Percentiles rank a stretch among this genome's conserved stretches.
These are phyloP conservation scores for Indri indri DNA, from an alignment of 2,113 vertebrate genomes.

Conservation along the genomic window DNA sequence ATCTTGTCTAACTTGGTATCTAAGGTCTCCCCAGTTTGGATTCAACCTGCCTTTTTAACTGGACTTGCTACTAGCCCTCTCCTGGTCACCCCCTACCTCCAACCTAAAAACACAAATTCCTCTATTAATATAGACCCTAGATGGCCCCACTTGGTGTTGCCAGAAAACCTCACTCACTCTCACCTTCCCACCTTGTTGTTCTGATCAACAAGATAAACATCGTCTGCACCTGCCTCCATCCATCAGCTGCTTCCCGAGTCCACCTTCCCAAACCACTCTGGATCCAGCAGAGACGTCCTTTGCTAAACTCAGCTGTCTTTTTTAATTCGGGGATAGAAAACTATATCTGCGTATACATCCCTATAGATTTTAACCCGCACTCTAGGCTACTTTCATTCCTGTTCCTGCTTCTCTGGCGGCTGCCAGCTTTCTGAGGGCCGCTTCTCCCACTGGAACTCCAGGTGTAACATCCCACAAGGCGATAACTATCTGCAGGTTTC, in stretches of 20 bases:
- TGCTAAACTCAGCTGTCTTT: not conserved
- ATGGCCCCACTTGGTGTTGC: not conserved
- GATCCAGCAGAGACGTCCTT: not conserved
- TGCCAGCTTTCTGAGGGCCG: not conserved
- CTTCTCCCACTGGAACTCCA: not conserved
- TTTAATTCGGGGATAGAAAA: not conserved
- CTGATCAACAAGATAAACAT: not conserved
- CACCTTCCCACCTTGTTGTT: not conserved
- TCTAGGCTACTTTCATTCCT: not conserved
- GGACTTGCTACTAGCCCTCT: not conserved
- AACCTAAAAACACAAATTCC: not conserved
- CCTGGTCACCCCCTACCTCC: not conserved
- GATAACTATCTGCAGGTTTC: not conserved
- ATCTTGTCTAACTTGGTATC: not conserved
- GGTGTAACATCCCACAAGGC: not conserved
- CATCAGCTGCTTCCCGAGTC: not conserved
- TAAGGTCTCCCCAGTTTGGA: not conserved
- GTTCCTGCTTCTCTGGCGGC: not conserved
- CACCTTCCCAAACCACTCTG: not conserved
- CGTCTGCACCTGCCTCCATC: not conserved
- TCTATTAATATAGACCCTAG: not conserved
- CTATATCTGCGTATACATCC: not conserved
- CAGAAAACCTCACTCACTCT: not conserved
- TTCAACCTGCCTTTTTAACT: not conserved
- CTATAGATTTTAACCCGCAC: not conserved